Conservation (phyloP, 2,113 vertebrate species). For the Zapornia atra region DNA sequence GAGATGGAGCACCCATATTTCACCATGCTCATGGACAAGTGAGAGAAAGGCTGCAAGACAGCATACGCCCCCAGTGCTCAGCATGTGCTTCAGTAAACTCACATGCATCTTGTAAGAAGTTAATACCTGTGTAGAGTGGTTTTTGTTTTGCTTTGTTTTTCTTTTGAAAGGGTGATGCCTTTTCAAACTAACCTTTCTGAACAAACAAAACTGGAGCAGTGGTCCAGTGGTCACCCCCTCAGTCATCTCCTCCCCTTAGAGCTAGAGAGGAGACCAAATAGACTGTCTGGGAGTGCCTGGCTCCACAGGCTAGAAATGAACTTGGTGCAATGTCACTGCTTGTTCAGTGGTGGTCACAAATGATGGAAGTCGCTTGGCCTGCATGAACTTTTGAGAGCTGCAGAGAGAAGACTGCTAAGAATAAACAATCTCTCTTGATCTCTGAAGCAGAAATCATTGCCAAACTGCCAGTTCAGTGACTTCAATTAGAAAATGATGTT, state of each 20-base stretch:
- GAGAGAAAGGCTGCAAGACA: not conserved
- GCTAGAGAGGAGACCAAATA: not conserved
- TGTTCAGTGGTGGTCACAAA: not conserved
- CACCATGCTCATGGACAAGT: not conserved
- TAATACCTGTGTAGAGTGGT: too few species aligned
- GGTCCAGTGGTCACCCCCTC: not conserved
- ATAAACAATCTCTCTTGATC: conserved; percentile 53
- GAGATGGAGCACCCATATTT: not conserved
- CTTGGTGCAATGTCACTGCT: not conserved
- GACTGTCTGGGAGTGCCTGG: not conserved
- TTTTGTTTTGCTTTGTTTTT: too few species aligned
- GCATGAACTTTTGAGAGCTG: conserved; percentile 20
- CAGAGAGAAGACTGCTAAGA: conserved; percentile 10
- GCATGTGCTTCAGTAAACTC: not conserved
- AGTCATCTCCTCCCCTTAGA: not conserved
- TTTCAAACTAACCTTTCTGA: not conserved
- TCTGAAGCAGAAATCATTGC: conserved; percentile 52
- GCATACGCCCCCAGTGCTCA: fast-evolving
- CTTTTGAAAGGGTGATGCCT: not conserved
- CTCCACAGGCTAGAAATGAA: not conserved
- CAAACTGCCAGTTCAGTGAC: conserved; percentile 45
- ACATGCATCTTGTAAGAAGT: not conserved
- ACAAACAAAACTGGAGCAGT: not conserved
- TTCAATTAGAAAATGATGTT: conserved; percentile 54
- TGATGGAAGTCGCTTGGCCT: conserved; percentile 18